Base-by-base conservation (phyloP, 1,140 invertebrate species). In the Drosophila ogumai region DNA sequence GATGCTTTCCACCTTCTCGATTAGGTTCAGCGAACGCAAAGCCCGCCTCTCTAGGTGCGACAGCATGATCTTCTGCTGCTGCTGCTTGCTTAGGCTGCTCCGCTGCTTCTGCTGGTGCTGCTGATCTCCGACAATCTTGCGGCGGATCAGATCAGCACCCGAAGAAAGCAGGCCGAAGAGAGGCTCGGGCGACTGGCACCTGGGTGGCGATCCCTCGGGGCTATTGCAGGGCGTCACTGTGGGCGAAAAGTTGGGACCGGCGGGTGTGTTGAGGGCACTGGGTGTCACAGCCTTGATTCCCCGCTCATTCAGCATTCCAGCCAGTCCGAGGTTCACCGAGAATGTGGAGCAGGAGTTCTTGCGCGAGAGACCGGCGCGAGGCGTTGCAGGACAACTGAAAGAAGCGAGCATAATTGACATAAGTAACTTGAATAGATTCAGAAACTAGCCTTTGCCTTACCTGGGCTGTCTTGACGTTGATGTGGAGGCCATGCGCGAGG, bases 221-320 rank as follows among this genome's bases (percentile, higher is more conserved):
- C 95, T 97, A 73, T 97, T 97, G 77, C 96, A 96, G 4, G 97
- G 97, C 15, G 97, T 97, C 1, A 96, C 95, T 0, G 97, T 97
- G 6, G 97, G 96, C 3, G 96, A 95, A 72, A 94, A 95, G 79
- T 96, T 96, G 3, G 93, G 94, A 36, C 94, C 95, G 69, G 94
- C 95, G 1, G 96, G 96, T 1, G 96, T 96, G 38, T 94, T 94
- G 0, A 95, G 91, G 17, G 94, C 94, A 22, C 95, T 96, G 50
- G 95, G 95, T 19, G 95, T 96, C 0, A 95, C 95, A 46, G 95
- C 96, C 90, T 95, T 95, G 52, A 96, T 96, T 38, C 96, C 96
- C 71, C 97, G 93, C 88, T 97, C 97, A 66, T 97, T 96, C 10
- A 98, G 92, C 93, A 97, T 95, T 73, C 96, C 95, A 1, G 97